Conservation (phyloP, 2,888 invertebrate species). For the Limnephilus marmoratus region DNA sequence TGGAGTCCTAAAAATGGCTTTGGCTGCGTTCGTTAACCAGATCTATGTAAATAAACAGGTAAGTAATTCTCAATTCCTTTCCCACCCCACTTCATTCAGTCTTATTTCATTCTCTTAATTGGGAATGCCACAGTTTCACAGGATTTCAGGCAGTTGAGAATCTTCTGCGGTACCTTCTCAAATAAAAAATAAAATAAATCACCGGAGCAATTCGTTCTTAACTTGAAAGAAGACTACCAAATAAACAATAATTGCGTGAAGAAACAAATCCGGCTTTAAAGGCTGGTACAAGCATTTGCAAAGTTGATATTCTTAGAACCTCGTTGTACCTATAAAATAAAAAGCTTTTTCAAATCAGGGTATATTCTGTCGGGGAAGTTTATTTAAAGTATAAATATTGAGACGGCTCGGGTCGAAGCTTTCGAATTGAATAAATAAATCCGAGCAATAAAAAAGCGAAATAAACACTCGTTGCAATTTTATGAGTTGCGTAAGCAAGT, state of each 20-base stretch:
- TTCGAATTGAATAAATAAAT: neutral
- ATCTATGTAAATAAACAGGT: neutral
- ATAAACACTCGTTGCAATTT: neutral
- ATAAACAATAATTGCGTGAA: neutral
- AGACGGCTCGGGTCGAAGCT: constrained; percentile 2
- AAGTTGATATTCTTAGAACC: neutral
- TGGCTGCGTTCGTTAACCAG: neutral
- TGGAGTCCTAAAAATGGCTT: neutral
- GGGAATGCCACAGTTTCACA: neutral
- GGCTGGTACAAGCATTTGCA: neutral
- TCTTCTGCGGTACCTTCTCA: neutral
- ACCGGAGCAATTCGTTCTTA: neutral
- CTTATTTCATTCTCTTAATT: neutral
- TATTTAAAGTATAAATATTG: neutral
- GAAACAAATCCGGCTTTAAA: neutral
- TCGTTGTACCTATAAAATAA: neutral
- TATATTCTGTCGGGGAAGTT: neutral
- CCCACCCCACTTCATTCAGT: neutral
- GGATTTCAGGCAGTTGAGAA: neutral
- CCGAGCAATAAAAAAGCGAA: neutral
- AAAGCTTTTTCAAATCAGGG: neutral
- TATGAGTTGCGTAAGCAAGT: neutral
- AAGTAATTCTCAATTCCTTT: neutral
- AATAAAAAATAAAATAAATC: neutral
- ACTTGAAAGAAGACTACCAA: neutral